A percentile compares a stretch with the other conserved stretches of the same genome.
Conservation (phyloP, 2,797 vertebrate genomes). For the Podargus strigoides region DNA sequence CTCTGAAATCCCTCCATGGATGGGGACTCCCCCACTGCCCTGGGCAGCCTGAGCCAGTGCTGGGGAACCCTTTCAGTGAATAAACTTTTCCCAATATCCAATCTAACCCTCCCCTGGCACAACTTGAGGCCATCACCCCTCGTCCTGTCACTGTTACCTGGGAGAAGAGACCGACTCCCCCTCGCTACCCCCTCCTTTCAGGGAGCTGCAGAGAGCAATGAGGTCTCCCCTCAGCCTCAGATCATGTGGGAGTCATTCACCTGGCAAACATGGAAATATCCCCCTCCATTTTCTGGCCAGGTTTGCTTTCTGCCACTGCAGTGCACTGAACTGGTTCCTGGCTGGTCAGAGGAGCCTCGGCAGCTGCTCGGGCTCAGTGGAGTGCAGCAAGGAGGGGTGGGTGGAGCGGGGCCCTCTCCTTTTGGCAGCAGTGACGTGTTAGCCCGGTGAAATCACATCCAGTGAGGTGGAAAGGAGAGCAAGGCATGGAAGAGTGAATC, state of each 20-base stretch:
- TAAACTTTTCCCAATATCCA: too few relatives aligned
- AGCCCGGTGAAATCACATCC: not conserved
- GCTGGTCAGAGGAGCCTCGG: not conserved
- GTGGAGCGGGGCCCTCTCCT: not conserved
- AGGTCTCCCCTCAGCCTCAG: too few relatives aligned
- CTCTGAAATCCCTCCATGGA: too few relatives aligned
- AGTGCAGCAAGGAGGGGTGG: not conserved
- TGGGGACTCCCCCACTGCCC: too few relatives aligned
- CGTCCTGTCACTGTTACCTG: too few relatives aligned
- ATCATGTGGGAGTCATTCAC: not conserved
- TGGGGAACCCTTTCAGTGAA: too few relatives aligned
- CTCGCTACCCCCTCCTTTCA: too few relatives aligned
- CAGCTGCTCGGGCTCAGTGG: fast-evolving
- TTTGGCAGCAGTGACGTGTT: not conserved
- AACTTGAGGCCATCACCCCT: too few relatives aligned
- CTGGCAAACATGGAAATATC: not conserved
- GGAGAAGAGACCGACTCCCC: too few relatives aligned
- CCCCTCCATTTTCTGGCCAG: not conserved
- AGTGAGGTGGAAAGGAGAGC: not conserved
- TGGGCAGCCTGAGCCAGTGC: too few relatives aligned
- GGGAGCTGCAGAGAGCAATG: too few relatives aligned
- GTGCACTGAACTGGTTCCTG: not conserved
- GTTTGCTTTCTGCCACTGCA: not conserved
- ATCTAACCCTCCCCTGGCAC: too few relatives aligned
- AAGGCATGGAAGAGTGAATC: not conserved